Percentiles rank a stretch among this genome's conserved stretches.
These are phyloP conservation scores for Parauchenoglanis ngamensis DNA, from an alignment of 2,797 vertebrate genomes.

Conservation along the genomic window DNA sequence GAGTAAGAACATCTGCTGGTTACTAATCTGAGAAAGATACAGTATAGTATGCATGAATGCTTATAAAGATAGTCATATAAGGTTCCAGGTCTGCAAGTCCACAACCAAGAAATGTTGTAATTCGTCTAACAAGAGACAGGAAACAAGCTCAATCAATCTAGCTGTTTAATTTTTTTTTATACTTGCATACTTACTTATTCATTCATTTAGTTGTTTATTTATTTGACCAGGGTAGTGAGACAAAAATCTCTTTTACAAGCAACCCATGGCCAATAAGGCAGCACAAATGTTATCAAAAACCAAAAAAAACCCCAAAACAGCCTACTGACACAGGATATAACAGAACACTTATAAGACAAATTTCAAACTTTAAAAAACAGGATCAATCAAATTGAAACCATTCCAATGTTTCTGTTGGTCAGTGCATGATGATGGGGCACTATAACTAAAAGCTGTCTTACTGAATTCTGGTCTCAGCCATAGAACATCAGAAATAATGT, in stretches of 20 bases:
- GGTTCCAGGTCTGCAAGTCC: background rate
- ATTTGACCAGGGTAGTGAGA: background rate
- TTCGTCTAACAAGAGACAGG: background rate
- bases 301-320: too few species aligned
- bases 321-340: background rate
- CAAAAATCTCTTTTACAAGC: background rate
- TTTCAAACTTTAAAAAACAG: background rate
- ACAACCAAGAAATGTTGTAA: background rate
- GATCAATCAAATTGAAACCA: background rate
- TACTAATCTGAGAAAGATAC: constrained; percentile 8
- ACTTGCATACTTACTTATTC: too few species aligned
- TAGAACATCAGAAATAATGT: background rate
- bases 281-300: background rate
- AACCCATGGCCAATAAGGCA: background rate
- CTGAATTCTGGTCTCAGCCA: background rate
- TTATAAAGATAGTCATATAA: constrained; percentile 19
- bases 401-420: background rate
- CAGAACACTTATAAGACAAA: background rate
- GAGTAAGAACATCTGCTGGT: constrained; percentile 37
- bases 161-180: background rate
- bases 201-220: background rate
- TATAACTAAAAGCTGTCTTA: background rate
- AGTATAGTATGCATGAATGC: background rate
- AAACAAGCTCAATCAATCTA: background rate
- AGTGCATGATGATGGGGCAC: background rate